phyloP scores from a whole-genome alignment of 2,888 invertebrate genomes.

The Hyalella azteca region DNA sequence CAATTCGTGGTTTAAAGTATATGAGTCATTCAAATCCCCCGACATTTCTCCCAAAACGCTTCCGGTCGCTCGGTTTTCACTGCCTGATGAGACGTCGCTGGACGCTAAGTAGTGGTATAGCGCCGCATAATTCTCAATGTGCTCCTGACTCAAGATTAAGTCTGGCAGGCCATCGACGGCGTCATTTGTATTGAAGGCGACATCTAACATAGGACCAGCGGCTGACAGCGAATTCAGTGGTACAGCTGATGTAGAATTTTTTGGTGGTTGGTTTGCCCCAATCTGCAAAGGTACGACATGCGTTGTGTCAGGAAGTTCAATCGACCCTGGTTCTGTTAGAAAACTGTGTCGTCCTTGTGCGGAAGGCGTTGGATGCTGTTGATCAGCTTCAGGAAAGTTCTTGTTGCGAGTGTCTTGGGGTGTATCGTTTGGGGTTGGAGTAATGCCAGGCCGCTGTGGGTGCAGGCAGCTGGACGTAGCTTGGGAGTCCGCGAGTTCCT shows the following conservation, averaged over 20 bases:
- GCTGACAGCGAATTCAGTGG: not conserved
- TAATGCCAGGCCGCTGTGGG: not conserved
- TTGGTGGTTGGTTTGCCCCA: not conserved
- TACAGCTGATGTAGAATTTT: not conserved
- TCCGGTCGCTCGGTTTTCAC: not conserved
- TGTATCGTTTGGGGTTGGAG: not conserved
- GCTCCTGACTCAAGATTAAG: not conserved
- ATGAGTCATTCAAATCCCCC: not conserved
- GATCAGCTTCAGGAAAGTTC: not conserved
- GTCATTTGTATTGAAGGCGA: not conserved
- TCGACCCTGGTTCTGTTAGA: not conserved
- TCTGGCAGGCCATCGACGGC: not conserved
- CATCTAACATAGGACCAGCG: too few relatives aligned
- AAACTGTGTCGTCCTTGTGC: not conserved
- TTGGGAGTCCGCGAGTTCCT: slow-evolving; percentile 28
- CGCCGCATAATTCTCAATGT: not conserved
- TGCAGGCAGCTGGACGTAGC: not conserved
- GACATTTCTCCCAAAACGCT: not conserved
- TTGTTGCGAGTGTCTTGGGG: not conserved
- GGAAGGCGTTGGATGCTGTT: not conserved
- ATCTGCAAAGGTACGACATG: not conserved
- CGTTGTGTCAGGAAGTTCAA: not conserved
- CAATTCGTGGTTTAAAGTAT: not conserved
- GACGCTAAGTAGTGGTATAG: not conserved
- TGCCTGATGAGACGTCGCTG: not conserved